A percentile compares a stretch with the other conserved stretches of the same genome.
phyloP scores from a whole-genome alignment of 2,797 vertebrate genomes.

The Dromococcyx pavoninus region DNA sequence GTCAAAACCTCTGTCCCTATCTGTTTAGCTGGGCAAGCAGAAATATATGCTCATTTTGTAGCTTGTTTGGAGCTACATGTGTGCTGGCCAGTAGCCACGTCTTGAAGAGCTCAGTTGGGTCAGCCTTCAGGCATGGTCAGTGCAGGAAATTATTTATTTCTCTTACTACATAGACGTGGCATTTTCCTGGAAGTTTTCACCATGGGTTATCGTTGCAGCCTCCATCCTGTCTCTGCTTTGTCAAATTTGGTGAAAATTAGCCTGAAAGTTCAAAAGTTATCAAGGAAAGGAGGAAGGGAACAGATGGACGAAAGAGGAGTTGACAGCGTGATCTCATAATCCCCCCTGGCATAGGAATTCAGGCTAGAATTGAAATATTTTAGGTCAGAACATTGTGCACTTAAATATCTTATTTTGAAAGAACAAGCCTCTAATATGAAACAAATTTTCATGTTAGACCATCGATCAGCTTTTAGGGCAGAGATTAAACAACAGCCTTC shows the following conservation, averaged over 20 bases:
- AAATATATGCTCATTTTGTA: neutral
- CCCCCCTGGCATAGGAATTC: slow-evolving; percentile 18
- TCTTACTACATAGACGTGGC: neutral
- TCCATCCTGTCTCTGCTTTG: neutral
- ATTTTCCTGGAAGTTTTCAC: neutral
- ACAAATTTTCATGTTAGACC: neutral
- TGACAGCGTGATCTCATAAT: slow-evolving; percentile 62
- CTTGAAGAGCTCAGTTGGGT: neutral
- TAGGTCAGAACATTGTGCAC: slow-evolving; percentile 45
- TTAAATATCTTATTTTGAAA: slow-evolving; percentile 33
- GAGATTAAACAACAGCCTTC: neutral
- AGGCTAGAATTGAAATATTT: slow-evolving; percentile 48
- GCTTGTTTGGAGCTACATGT: neutral
- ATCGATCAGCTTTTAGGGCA: neutral
- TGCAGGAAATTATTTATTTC: neutral
- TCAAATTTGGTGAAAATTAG: slow-evolving; percentile 34
- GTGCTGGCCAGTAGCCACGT: neutral
- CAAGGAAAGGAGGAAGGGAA: slow-evolving; percentile 39
- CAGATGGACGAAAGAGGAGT: slow-evolving; percentile 45
- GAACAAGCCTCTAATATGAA: slow-evolving; percentile 18
- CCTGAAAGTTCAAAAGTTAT: slow-evolving; percentile 48
- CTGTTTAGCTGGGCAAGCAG: neutral
- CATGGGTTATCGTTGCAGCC: neutral
- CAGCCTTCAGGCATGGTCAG: neutral
- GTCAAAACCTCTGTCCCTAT: neutral